phyloP scores from a whole-genome alignment of 2,113 vertebrate species.

The Melanotaenia duboulayi region DNA sequence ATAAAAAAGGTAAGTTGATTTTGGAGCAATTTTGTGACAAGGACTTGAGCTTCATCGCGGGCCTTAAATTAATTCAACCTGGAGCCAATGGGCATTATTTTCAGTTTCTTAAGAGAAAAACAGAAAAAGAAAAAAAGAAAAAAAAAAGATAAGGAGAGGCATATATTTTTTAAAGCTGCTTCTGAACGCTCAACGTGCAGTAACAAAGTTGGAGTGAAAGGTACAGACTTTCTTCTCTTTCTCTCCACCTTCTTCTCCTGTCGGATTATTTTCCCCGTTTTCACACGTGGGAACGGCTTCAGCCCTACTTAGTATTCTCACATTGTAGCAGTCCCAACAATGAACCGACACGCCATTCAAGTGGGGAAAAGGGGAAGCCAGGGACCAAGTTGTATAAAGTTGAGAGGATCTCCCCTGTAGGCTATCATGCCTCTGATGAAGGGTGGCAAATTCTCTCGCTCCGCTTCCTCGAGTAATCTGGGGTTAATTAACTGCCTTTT shows the following conservation, averaged over 20 bases:
- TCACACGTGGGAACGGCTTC: slow-evolving; percentile 81
- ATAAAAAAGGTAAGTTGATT: too few species aligned
- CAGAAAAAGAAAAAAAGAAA: background rate
- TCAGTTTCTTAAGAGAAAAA: background rate
- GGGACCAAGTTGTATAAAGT: slow-evolving; percentile 69
- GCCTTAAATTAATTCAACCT: background rate
- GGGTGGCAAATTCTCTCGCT: slow-evolving; percentile 38
- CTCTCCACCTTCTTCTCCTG: slow-evolving; percentile 57
- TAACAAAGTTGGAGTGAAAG: slow-evolving; percentile 53
- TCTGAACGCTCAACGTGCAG: slow-evolving; percentile 20
- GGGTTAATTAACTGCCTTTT: slow-evolving; percentile 44
- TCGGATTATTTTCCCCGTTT: slow-evolving; percentile 69
- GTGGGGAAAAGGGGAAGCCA: slow-evolving; percentile 51
- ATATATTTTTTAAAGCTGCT: slow-evolving; percentile 5
- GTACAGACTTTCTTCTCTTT: slow-evolving; percentile 61
- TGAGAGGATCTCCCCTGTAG: slow-evolving; percentile 65
- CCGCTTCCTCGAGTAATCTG: slow-evolving; percentile 29
- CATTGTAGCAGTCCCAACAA: slow-evolving; percentile 77
- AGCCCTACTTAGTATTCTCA: slow-evolving; percentile 79
- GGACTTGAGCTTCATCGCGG: background rate
- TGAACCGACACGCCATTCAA: slow-evolving; percentile 78
- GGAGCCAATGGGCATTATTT: slow-evolving; percentile 16
- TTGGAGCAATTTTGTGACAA: background rate
- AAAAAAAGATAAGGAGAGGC: background rate
- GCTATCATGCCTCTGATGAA: slow-evolving; percentile 41